Evolutionary conservation across 2,888 invertebrate species (phyloP).

Genomic region (Graphium colonna): DNA sequence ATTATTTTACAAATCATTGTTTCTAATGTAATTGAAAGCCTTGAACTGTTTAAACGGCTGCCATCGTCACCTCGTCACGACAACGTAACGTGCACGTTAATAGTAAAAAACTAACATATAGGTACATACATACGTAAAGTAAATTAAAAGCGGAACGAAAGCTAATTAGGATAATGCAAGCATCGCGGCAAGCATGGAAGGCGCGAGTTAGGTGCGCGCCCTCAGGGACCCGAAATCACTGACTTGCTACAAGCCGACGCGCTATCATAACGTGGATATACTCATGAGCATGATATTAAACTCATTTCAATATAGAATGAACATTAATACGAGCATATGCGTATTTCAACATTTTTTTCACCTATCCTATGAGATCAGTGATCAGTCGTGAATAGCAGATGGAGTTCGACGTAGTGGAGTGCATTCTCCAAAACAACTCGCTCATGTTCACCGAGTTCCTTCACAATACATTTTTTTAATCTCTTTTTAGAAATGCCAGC

Average conservation of each 20-base stretch:
- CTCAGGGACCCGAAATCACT: constrained; percentile 54
- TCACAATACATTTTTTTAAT: too few relatives aligned
- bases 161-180: constrained; percentile 65
- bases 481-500: too few relatives aligned
- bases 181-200: constrained; percentile 38
- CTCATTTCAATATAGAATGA: neutral
- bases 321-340: neutral
- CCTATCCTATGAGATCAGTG: neutral
- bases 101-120: neutral
- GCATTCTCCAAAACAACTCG: neutral
- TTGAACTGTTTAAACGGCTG: neutral
- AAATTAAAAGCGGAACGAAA: constrained; percentile 43
- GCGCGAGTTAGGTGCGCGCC: constrained; percentile 48
- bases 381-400: neutral
- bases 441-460: neutral
- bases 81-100: neutral
- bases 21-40: neutral
- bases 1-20: neutral
- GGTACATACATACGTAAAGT: constrained; percentile 32
- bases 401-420: neutral
- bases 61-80: neutral
- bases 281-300: neutral
- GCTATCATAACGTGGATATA: constrained; percentile 28
- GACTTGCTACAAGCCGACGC: constrained; percentile 29
- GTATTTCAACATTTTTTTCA: neutral